phyloP scores from a whole-genome alignment of 2,888 invertebrate species.

The Amorpha juglandis region DNA sequence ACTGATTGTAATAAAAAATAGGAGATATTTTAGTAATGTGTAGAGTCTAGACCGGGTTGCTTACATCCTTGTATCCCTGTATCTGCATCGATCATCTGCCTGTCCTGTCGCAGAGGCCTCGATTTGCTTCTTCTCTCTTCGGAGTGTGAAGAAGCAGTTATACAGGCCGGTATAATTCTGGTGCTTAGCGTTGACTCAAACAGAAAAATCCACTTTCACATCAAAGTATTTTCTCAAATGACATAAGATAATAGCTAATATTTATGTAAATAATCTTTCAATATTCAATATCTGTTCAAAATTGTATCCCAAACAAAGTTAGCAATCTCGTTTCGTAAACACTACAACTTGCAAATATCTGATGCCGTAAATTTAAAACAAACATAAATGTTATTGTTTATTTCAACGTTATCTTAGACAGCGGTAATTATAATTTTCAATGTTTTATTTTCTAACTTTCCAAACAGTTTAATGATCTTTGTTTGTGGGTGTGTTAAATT shows the following conservation, averaged over 20 bases:
- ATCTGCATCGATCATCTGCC: no score
- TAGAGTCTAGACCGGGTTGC: no score
- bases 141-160: no score
- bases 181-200: no score
- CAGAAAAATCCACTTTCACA: no score
- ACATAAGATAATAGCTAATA: background rate
- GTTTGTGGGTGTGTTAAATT: background rate
- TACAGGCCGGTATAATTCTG: no score
- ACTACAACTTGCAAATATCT: constrained; percentile 12
- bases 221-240: no score
- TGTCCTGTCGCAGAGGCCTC: no score
- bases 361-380: constrained; percentile 16
- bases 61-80: no score
- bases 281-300: constrained; percentile 5
- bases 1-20: no score
- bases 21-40: no score
- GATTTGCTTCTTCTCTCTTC: no score
- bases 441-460: background rate
- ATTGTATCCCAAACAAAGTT: background rate
- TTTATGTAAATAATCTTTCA: background rate
- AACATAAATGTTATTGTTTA: constrained; percentile 21
- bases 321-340: constrained; percentile 17
- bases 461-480: constrained; percentile 12
- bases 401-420: background rate
- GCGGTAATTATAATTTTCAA: background rate